Evolutionary conservation across 2,113 vertebrate genomes (phyloP).

Genomic region (Trogon melanurus): DNA sequence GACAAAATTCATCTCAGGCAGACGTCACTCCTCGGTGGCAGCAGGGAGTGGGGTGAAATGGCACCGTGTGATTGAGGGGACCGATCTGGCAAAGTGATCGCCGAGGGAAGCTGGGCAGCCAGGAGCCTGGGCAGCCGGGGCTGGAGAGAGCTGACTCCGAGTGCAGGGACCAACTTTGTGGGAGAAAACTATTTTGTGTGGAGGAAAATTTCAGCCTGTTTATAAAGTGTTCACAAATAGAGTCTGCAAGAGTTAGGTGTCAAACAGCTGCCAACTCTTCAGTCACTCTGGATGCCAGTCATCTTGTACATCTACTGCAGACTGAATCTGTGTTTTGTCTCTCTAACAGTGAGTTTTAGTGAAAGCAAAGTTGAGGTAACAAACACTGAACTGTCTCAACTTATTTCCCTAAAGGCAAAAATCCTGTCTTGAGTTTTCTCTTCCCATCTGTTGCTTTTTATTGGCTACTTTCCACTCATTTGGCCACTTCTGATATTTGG

Average conservation of each 20-base stretch:
- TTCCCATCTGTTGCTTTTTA: background rate
- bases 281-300: background rate
- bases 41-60: background rate
- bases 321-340: background rate
- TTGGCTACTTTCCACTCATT: background rate
- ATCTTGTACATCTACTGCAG: background rate
- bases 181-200: background rate
- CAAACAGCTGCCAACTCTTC: background rate
- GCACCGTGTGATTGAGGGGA: background rate
- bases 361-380: background rate
- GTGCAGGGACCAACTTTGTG: background rate
- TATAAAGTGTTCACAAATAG: background rate
- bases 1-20: slow-evolving; percentile 3
- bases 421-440: background rate
- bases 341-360: background rate
- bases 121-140: background rate
- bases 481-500: background rate
- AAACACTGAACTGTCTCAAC: background rate
- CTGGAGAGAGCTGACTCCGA: background rate
- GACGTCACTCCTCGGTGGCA: background rate
- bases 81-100: background rate
- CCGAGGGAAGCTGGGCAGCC: background rate
- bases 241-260: rapidly evolving
- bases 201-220: background rate
- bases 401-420: background rate